These are phyloP conservation scores for Monochamus saltuarius DNA, from an alignment of 1,140 invertebrate genomes.

Conservation along the genomic window DNA sequence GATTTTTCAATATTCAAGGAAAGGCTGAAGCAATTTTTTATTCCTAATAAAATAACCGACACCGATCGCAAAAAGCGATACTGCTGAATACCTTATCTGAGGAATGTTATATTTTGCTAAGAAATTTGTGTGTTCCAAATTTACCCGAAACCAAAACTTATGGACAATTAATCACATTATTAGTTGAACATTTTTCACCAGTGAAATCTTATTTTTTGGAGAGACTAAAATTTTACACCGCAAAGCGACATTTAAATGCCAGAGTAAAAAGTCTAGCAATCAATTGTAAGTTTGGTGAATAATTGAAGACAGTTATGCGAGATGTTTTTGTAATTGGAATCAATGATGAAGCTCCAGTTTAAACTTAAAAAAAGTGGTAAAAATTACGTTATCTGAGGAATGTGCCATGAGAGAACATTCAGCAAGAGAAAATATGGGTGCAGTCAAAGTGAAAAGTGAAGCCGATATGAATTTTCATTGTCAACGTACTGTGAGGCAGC, in stretches of 20 bases:
- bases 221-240: too few species aligned
- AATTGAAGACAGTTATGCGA: conserved; percentile 9
- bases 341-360: not conserved
- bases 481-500: not conserved
- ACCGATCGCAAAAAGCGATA: conserved; percentile 5
- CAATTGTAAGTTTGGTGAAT: conserved; percentile 12
- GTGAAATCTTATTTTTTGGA: too few species aligned
- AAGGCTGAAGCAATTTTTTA: conserved; percentile 16
- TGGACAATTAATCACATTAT: too few species aligned
- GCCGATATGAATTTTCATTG: too few species aligned
- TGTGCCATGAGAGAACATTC: conserved; percentile 13
- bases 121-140: too few species aligned
- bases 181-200: too few species aligned
- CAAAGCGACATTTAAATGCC: conserved; percentile 5
- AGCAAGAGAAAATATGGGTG: not conserved
- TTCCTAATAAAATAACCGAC: conserved; percentile 4
- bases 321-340: conserved; percentile 25
- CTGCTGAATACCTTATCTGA: too few species aligned
- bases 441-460: conserved; percentile 3
- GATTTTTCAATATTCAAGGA: too few species aligned
- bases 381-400: conserved; percentile 18
- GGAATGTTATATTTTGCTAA: too few species aligned
- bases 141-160: too few species aligned
- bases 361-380: conserved; percentile 10
- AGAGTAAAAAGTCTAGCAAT: conserved; percentile 16